Base-by-base conservation (phyloP, 2,888 invertebrate genomes). In the Tricholauxania praeusta region DNA sequence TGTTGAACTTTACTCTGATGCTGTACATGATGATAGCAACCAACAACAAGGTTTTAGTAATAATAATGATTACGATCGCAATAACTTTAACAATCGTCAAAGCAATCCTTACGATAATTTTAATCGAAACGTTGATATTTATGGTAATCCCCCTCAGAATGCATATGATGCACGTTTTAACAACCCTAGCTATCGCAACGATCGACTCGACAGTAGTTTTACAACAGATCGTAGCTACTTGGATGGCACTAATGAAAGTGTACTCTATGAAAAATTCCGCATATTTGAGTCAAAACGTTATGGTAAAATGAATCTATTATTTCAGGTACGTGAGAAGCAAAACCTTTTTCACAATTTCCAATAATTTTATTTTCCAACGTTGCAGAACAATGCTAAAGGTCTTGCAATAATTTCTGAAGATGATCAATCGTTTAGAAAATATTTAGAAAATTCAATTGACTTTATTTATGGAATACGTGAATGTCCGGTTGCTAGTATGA, bases 401-500 rank as follows among this genome's bases (percentile, higher is more conserved):
- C 91, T 96, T 78, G 86, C 89, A 2, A 83, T 91, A 28, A 88
- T 96, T 8, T 88, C 89, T 51, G 95, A 95, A 84, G 91, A 91
- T 47, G 90, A 93, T 74, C 96, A 96, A 85, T 93, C 92, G 0
- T 95, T 94, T 70, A 89, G 91, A 2, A 91, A 91, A 75, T 95
- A 94, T 80, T 88, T 96, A 39, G 92, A 91, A 15, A 89, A 89
- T 73, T 90, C 93, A 0, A 89, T 94, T 77, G 89, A 92, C 52
- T 90, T 91, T 0, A 93, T 96, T 76, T 88, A 93, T 74, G 93
- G 92, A 2, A 91, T 97, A 1, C 89, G 94, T 68, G 91, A 92
- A 75, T 98, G 98, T 84, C 96, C 97, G 0, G 92, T 97, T 10
- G 90, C 92, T 62, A 89, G 92, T n/a, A 95, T 97, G 89, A 92